Evolutionary conservation across 2,113 vertebrate species (phyloP).

Genomic region (Serilophus lunatus): DNA sequence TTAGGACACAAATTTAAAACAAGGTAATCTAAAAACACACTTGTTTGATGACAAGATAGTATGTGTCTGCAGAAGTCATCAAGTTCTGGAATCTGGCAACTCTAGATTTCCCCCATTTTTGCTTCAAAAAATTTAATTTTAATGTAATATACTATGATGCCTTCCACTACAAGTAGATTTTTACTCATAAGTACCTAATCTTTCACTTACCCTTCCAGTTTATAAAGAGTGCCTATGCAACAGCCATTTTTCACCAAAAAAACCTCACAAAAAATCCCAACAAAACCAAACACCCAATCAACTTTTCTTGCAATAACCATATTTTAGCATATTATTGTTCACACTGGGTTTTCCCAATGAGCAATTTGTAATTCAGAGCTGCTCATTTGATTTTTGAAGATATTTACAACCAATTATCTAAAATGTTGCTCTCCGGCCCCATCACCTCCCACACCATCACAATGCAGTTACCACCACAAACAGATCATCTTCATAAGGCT

Average conservation of each 20-base stretch:
- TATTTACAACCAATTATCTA: not conserved
- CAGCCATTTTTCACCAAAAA: not conserved
- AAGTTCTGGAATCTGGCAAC: not conserved
- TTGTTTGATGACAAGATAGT: not conserved
- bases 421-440: not conserved
- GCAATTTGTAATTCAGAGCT: not conserved
- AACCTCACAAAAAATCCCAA: not conserved
- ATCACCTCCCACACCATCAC: not conserved
- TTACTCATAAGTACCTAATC: not conserved
- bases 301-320: not conserved
- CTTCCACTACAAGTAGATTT: not conserved
- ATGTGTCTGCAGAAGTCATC: not conserved
- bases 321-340: not conserved
- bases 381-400: not conserved
- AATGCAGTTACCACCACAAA: not conserved
- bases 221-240: not conserved
- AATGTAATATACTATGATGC: not conserved
- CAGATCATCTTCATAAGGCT: not conserved
- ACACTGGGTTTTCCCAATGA: not conserved
- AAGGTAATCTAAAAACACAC: not conserved
- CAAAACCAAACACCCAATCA: not conserved
- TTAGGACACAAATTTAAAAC: not conserved
- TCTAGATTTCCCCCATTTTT: not conserved
- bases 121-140: not conserved
- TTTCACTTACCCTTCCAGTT: not conserved